phyloP scores from a whole-genome alignment of 2,113 vertebrate genomes.

The Atrichornis clamosus region DNA sequence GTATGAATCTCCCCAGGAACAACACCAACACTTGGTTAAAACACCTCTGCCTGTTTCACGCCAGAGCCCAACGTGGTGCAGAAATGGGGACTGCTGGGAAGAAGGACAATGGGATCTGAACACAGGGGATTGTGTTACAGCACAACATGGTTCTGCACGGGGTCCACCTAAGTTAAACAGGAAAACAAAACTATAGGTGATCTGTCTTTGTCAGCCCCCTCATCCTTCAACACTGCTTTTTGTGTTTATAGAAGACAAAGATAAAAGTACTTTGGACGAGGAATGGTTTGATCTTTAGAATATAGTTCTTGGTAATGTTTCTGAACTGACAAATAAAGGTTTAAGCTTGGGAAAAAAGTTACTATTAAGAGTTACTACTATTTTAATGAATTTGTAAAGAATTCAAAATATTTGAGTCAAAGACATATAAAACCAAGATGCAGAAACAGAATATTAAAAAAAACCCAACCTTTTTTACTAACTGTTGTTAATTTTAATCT shows the following conservation, averaged over 20 bases:
- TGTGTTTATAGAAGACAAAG: conserved; percentile 41
- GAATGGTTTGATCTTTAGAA: background rate
- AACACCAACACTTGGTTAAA: background rate
- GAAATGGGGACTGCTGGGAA: background rate
- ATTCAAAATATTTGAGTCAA: background rate
- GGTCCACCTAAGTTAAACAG: conserved; percentile 40
- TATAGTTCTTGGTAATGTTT: background rate
- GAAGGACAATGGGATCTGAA: background rate
- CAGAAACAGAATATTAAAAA: background rate
- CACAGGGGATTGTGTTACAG: conserved; percentile 2
- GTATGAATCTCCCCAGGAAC: background rate
- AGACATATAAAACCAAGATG: background rate
- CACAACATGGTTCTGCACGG: background rate
- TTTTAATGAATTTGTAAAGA: background rate
- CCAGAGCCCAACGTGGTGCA: background rate
- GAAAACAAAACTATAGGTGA: conserved; percentile 50
- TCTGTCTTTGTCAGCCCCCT: conserved; percentile 60
- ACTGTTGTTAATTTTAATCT: background rate
- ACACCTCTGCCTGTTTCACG: background rate
- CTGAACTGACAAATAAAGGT: conserved; percentile 2
- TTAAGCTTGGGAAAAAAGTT: background rate
- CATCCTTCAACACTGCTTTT: background rate
- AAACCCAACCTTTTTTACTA: background rate
- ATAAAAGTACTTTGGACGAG: conserved; percentile 24
- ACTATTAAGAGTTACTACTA: background rate